Evolutionary conservation across 2,797 vertebrate species (phyloP).

Genomic region (Bradypodion ventrale): DNA sequence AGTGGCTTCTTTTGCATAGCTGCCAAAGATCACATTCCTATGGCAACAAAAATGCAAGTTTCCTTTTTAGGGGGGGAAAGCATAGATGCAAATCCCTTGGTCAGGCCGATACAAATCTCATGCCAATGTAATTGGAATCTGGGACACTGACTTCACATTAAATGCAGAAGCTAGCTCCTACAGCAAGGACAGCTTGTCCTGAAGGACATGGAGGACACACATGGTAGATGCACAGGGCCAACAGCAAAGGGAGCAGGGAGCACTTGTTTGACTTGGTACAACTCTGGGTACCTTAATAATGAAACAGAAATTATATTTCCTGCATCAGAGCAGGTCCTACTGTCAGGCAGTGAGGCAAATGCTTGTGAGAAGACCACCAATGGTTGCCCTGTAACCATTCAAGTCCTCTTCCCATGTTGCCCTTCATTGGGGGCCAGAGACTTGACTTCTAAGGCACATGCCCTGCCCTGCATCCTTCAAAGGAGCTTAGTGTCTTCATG

Average conservation of each 20-base stretch:
- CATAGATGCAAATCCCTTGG: neutral
- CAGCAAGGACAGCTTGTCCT: neutral
- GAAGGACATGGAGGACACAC: neutral
- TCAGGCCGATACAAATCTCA: neutral
- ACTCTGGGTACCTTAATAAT: neutral
- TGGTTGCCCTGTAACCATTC: no score
- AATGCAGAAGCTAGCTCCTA: neutral
- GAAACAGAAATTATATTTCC: neutral
- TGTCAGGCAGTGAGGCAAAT: no score
- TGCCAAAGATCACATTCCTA: conserved; percentile 11
- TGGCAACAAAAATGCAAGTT: neutral
- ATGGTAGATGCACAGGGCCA: no score
- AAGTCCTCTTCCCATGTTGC: no score
- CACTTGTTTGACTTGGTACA: neutral
- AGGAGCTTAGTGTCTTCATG: neutral
- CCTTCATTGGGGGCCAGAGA: neutral
- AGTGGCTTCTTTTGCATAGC: neutral
- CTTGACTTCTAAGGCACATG: neutral
- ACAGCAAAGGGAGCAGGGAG: neutral
- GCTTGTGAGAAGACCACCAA: no score
- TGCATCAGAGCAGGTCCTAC: no score
- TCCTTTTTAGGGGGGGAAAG: neutral
- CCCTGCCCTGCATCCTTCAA: neutral
- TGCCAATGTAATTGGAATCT: no score
- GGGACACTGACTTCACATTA: neutral